Base-by-base conservation (phyloP, 1,140 invertebrate genomes). In the Dolichoris vasculosae region DNA sequence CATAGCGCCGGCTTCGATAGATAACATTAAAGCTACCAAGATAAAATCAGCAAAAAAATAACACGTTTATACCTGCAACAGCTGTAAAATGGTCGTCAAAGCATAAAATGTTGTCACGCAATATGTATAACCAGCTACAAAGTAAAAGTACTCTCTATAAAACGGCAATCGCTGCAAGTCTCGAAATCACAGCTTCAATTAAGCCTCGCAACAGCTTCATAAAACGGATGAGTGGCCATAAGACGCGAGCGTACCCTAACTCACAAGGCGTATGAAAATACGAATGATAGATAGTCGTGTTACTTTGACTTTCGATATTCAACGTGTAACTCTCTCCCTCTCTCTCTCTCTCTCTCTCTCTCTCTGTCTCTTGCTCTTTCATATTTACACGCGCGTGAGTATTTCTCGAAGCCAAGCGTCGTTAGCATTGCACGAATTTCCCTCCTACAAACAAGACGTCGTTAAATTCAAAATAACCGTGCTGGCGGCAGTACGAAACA, bases 401-500 rank as follows among this genome's bases (percentile, higher is more conserved):
- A 23, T 26, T 59, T 59, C 55, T 23, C 20, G 23, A 59, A 59
- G 55, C 55, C 23, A 6, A 26, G 30, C 15, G 59, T 84, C 84
- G 77, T 85, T 82, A 76, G 75, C 69, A 38, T 76, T 51, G 26
- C 82, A 43, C 82, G 71, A 40, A 63, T 85, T 69, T 84, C 86
- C 84, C 84, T 87, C 81, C 87, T 89, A 88, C 90, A 91, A 92
- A 91, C 91, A 91, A 91, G 88, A 90, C 90, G 90, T 90, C 90
- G 91, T 92, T 90, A 90, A 90, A 89, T 90, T 91, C 84, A 90
- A 91, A 92, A 92, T 92, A 92, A 91, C 90, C 85, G 83, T 78
- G 9, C 30, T 11, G 86, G 85, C 87, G 87, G 88, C 89, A 83
- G 82, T 40, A 67, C 81, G 86, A 91, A 92, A 91, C 92, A 92